A percentile compares a stretch with the other conserved stretches of the same genome.
Evolutionary conservation across 2,888 invertebrate species (phyloP).

Genomic region (Callosobruchus maculatus): DNA sequence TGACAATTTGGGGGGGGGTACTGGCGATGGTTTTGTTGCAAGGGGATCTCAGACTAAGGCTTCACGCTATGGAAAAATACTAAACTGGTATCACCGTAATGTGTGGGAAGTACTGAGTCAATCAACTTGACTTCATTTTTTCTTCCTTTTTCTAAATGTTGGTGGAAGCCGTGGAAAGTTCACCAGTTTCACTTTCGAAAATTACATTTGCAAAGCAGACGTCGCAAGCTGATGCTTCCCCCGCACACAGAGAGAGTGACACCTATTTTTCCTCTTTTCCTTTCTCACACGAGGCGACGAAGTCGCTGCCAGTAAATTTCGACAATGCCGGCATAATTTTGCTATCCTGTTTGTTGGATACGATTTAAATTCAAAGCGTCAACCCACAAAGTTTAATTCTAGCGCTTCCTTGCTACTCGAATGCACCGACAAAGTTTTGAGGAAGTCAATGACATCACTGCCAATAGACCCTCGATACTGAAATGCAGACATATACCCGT

Average conservation of each 20-base stretch:
- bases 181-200: neutral
- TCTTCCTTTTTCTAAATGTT: no score
- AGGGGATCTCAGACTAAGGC: no score
- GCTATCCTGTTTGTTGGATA: neutral
- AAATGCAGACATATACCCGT: neutral
- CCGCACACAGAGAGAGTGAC: neutral
- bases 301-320: neutral
- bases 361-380: neutral
- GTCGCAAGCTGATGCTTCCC: neutral
- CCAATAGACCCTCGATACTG: neutral
- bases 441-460: neutral
- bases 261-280: neutral
- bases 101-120: no score
- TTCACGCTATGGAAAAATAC: no score
- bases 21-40: no score
- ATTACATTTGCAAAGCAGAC: neutral
- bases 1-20: no score
- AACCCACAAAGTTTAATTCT: neutral
- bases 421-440: neutral
- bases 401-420: neutral
- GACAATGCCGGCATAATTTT: neutral
- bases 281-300: neutral
- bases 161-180: neutral
- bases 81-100: no score
- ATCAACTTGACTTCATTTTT: no score